phyloP scores from a whole-genome alignment of 2,797 vertebrate species.

The Hydrocynus forskahlii region DNA sequence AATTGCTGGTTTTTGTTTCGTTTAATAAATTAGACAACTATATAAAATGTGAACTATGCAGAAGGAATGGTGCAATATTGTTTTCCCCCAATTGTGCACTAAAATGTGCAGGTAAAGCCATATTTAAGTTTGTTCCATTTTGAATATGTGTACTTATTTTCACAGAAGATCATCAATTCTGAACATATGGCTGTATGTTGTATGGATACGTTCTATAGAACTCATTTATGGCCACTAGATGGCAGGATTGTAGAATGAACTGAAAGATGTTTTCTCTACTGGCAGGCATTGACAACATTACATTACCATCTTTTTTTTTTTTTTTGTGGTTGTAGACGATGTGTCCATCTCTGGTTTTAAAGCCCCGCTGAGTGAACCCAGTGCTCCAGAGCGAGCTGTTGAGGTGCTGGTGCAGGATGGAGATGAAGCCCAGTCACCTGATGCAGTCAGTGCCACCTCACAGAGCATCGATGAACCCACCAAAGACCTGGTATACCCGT shows the following conservation, averaged over 20 bases:
- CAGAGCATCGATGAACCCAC: slow-evolving; percentile 88
- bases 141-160: no score
- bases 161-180: no score
- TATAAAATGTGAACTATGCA: no score
- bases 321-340: slow-evolving; percentile 78
- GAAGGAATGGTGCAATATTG: no score
- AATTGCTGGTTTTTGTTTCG: no score
- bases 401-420: slow-evolving; percentile 74
- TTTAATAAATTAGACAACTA: no score
- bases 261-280: background rate
- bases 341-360: slow-evolving; percentile 83
- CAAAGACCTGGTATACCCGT: slow-evolving; percentile 84
- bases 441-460: slow-evolving; percentile 89
- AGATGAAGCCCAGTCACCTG: slow-evolving; percentile 87
- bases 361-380: slow-evolving; percentile 78
- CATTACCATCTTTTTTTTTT: background rate
- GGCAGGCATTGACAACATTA: background rate
- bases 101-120: no score
- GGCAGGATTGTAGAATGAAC: slow-evolving; percentile 60
- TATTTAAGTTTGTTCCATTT: no score
- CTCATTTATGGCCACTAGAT: slow-evolving; percentile 66
- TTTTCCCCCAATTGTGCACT: no score
- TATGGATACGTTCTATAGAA: no score
- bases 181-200: no score
- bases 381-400: slow-evolving; percentile 75